Evolutionary conservation across 2,113 vertebrate species (phyloP), one percentile per base, ranked within the genome.

Genomic region (Chaetodon auriga): DNA sequence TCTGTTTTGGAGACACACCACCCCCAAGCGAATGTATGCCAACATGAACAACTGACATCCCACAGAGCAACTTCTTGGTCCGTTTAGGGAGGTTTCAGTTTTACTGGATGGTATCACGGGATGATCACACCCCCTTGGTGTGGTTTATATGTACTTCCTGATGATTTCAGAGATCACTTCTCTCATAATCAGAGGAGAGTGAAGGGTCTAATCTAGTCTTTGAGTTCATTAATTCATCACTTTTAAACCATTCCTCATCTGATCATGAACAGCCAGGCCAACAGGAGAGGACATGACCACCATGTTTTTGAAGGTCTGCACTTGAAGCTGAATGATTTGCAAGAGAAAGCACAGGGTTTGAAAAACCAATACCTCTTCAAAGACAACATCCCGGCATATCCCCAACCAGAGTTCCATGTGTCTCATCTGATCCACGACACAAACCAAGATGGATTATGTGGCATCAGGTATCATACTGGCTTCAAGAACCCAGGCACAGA

Each of bases 371-470:
- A 68, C 16, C 11, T 85, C 10, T 0, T 1, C 43, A 80, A 19
- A 3, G 18, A 0, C 19, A 11, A 41, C 43, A 35, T 90, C 62
- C 85, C 80, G 0, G 0, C 4, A 0, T 78, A 6, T 6, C 89
- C 86, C 0, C 19, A 3, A 18, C 89, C 89, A 4, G 78, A 90
- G 70, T n/a, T 90, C 21, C 80, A 69, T 6, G 68, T 71, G 21
- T 16, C 35, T 41, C 65, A 14, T n/a, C 43, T 90, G 60, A 89
- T 62, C 57, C 86, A 90, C 2, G 81, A 88, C 71, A 90, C 89
- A 2, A 2, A 70, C 1, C 0, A 0, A n/a, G 0, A 0, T 0
- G 51, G 78, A 5, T 25, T 86, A 2, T 0, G 0, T 0, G 68
- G 81, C 4, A 87, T 88, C 81, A 12, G 5, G 38, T 0, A 0